Evolutionary conservation across 1,140 invertebrate species (phyloP).

Genomic region (Gyrodactylus salaris): DNA sequence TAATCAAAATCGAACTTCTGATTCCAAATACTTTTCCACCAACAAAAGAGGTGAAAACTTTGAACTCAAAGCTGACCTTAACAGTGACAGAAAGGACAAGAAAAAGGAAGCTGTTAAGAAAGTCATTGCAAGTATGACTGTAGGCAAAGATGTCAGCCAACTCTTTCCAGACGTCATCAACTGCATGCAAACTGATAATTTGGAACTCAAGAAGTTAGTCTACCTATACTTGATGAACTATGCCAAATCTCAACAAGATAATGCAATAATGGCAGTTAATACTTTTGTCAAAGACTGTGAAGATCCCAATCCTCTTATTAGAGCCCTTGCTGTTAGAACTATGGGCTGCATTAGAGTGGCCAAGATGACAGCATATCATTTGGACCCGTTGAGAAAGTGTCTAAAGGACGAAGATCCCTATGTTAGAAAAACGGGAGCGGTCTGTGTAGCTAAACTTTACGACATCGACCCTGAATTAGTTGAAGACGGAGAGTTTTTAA

Average conservation of each 20-base stretch:
- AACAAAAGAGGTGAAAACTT: slow-evolving; percentile 96
- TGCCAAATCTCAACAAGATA: slow-evolving; percentile 95
- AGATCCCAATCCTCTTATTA: slow-evolving; percentile 90
- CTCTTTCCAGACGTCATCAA: slow-evolving; percentile 96
- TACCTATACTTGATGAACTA: slow-evolving; percentile 99
- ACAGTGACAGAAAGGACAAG: slow-evolving; percentile 98
- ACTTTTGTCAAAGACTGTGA: slow-evolving; percentile 99
- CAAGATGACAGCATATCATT: slow-evolving; percentile 97
- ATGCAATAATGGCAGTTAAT: slow-evolving; percentile 99
- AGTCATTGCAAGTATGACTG: slow-evolving; percentile 99
- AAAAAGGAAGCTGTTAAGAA: slow-evolving; percentile 98
- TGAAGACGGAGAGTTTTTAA: slow-evolving; percentile 86
- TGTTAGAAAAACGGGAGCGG: slow-evolving; percentile 89
- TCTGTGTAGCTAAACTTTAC: slow-evolving; percentile 92
- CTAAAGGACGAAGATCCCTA: slow-evolving; percentile 88
- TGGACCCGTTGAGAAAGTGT: slow-evolving; percentile 86
- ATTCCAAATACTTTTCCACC: slow-evolving; percentile 97
- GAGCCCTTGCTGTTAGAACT: slow-evolving; percentile 80
- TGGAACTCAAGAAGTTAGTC: slow-evolving; percentile 93
- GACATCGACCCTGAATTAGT: slow-evolving; percentile 90
- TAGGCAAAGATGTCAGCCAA: slow-evolving; percentile 46
- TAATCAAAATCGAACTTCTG: slow-evolving; percentile 42
- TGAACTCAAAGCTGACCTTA: slow-evolving; percentile 86
- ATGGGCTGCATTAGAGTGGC: slow-evolving; percentile 99
- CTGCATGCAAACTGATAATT: slow-evolving; percentile 98